phyloP scores from a whole-genome alignment of 1,140 invertebrate genomes.

The Listronotus bonariensis region DNA sequence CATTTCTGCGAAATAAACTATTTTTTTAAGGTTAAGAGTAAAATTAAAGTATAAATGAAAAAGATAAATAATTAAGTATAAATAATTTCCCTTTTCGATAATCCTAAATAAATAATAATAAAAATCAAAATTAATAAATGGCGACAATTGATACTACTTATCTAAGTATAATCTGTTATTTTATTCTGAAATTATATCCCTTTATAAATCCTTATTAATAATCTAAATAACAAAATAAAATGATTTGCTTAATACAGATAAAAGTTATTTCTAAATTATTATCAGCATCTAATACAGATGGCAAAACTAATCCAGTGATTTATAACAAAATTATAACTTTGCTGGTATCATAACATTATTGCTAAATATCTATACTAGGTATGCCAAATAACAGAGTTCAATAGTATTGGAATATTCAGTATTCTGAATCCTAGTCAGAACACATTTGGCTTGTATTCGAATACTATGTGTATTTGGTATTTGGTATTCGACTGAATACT shows the following conservation, averaged over 20 bases:
- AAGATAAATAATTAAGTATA: neutral
- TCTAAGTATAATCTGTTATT: constrained; percentile 26
- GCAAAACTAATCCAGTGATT: constrained; percentile 29
- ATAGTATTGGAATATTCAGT: too few relatives aligned
- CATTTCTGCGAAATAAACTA: neutral
- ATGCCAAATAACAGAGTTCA: too few relatives aligned
- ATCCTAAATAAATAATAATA: constrained; percentile 25
- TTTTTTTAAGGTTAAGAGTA: neutral
- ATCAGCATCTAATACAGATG: constrained; percentile 38
- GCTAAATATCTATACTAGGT: too few relatives aligned
- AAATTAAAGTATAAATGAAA: neutral
- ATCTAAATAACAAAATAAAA: constrained; percentile 29
- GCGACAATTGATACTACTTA: constrained; percentile 31
- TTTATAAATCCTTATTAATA: constrained; percentile 23
- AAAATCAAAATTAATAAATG: constrained; percentile 38
- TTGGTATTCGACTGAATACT: too few relatives aligned
- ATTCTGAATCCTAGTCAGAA: too few relatives aligned
- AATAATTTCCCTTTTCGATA: neutral
- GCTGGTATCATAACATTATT: neutral
- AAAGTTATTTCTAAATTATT: constrained; percentile 37
- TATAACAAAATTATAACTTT: constrained; percentile 29
- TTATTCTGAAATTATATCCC: constrained; percentile 31
- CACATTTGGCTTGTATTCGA: too few relatives aligned
- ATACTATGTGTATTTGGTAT: too few relatives aligned
- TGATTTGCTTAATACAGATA: constrained; percentile 14